These are phyloP conservation scores for Scyliorhinus canicula DNA, from an alignment of 2,797 vertebrate species.

Conservation along the genomic window DNA sequence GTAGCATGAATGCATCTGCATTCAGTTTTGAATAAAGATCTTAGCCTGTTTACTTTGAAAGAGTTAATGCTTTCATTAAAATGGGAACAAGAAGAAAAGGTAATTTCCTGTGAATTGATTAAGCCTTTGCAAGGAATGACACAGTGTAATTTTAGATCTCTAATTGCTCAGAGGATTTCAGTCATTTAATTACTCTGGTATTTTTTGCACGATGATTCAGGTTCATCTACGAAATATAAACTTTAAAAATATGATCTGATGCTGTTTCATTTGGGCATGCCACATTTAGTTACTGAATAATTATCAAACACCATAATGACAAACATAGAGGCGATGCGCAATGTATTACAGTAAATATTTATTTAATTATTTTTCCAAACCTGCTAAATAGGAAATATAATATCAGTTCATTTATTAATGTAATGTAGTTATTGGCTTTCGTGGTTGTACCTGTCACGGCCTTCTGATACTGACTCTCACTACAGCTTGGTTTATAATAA, in stretches of 20 bases:
- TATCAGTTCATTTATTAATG: background rate
- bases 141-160: background rate
- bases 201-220: background rate
- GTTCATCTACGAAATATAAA: background rate
- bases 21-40: background rate
- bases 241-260: background rate
- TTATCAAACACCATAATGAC: background rate
- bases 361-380: background rate
- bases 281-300: background rate
- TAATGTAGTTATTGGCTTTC: background rate
- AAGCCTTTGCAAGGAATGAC: background rate
- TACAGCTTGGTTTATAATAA: no score
- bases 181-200: background rate
- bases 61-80: background rate
- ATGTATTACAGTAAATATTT: background rate
- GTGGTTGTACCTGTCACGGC: background rate
- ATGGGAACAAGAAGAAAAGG: background rate
- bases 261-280: background rate
- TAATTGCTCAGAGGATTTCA: background rate
- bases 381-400: background rate
- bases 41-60: background rate
- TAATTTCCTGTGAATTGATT: background rate
- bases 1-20: background rate
- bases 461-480: background rate
- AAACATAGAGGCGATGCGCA: background rate